A percentile compares a stretch with the other conserved stretches of the same genome.
Evolutionary conservation across 2,797 vertebrate genomes (phyloP).

Genomic region (Danio kyathit): DNA sequence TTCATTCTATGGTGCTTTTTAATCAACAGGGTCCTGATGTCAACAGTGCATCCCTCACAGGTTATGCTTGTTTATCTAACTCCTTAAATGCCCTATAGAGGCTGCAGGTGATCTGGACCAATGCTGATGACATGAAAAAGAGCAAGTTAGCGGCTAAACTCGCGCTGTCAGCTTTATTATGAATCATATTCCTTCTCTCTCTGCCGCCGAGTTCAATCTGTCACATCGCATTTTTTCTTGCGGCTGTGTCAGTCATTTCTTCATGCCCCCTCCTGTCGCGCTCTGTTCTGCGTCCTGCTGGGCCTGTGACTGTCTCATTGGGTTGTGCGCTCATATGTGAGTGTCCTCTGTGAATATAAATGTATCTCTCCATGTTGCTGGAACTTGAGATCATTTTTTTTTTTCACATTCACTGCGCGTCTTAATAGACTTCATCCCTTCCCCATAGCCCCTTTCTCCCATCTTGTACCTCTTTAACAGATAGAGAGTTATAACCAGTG

Average conservation of each 20-base stretch:
- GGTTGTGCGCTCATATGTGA: constrained; percentile 10
- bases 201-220: constrained; percentile 12
- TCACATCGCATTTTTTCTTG: constrained; percentile 27
- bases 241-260: background rate
- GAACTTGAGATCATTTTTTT: constrained; percentile 8
- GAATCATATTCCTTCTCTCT: constrained; percentile 21
- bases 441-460: background rate
- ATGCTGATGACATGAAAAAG: constrained; percentile 30
- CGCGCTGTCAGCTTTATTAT: constrained; percentile 29
- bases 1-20: background rate
- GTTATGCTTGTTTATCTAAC: background rate
- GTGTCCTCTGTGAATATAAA: constrained; percentile 12
- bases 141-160: constrained; percentile 34
- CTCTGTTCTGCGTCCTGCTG: background rate
- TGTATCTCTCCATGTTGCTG: background rate
- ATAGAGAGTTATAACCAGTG: constrained; percentile 12
- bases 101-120: background rate
- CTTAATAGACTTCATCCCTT: constrained; percentile 24
- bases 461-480: constrained; percentile 13
- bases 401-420: background rate
- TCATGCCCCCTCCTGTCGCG: background rate
- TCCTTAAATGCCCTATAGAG: background rate
- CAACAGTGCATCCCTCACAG: background rate
- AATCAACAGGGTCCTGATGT: background rate
- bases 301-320: constrained; percentile 11